Base-by-base conservation (phyloP, 2,888 invertebrate species). In the Cephus rjabovi region DNA sequence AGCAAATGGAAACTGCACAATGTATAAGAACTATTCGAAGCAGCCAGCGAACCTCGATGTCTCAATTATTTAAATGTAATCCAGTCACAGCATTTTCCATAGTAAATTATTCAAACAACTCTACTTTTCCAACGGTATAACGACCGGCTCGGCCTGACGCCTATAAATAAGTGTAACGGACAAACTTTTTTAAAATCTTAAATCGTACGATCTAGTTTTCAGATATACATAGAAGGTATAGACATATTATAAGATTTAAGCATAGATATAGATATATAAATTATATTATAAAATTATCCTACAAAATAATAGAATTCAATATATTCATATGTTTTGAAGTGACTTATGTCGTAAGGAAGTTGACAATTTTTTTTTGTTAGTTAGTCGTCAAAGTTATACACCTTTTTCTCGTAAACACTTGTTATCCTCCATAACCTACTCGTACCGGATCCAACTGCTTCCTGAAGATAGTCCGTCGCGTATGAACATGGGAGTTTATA, bases 51-150 rank as follows among this genome's bases (percentile, higher is more conserved):
- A 23, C 56, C 56, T 56, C 56, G 56, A 56, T 23, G 79, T 31
- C 75, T 83, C 78, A 78, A 83, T 80, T 83, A 83, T 83, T 83
- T 79, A 83, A 83, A 81, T 78, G 79, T 70, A 75, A 83, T 81
- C 78, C 70, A 70, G 75, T 78, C 76, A 40, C 69, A 69, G 77
- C 30, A 75, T 76, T 80, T 73, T 77, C 76, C 68, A 79, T 75
- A 79, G 70, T 79, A 76, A 80, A 81, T 83, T 79, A 80, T 83
- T 83, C 79, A 75, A 30, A 71, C 71, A 34, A 23, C 56, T 56
- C 56, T 56, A 56, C 56, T 56, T 56, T 56, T 23, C 56, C 56
- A 56, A 56, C 56, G 56, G 9, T 56, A 56, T 23, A 56, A 56
- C 56, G 56, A 56, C 2, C 9, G 23, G 9, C 56, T 2, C 23